phyloP scores from a whole-genome alignment of 2,113 vertebrate species.

The Seriola quinqueradiata region DNA sequence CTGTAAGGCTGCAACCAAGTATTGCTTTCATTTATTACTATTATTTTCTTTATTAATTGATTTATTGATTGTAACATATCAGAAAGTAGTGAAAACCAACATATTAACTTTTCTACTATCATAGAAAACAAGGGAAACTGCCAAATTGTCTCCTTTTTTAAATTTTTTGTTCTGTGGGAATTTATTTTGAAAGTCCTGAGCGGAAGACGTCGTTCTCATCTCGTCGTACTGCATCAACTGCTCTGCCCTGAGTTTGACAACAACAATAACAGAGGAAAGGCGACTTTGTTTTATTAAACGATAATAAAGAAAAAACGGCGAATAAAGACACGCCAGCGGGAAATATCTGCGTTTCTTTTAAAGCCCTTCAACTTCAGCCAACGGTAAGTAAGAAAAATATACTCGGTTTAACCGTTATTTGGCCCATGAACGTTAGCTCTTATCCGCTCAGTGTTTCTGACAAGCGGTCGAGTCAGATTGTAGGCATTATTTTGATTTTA shows the following conservation, averaged over 20 bases:
- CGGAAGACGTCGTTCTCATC: neutral
- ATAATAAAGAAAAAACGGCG: neutral
- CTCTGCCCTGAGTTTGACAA: neutral
- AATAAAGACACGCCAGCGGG: neutral
- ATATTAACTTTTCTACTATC: too few species aligned
- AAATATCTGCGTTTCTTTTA: neutral
- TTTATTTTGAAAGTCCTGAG: slow-evolving; percentile 37
- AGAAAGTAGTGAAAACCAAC: too few species aligned
- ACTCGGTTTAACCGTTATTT: neutral
- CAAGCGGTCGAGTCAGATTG: neutral
- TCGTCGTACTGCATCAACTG: neutral
- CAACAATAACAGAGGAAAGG: neutral
- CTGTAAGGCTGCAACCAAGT: too few species aligned
- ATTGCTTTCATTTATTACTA: too few species aligned
- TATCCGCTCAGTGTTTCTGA: neutral
- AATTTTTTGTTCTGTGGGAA: rapidly evolving
- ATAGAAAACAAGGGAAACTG: too few species aligned
- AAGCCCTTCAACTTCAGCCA: neutral
- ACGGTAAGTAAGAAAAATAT: slow-evolving; percentile 47
- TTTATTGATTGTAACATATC: too few species aligned
- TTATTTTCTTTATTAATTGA: too few species aligned
- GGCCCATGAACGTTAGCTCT: slow-evolving; percentile 17
- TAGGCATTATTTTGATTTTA: neutral
- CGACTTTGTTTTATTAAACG: neutral
- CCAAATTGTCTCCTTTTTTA: neutral